Conservation (phyloP, 2,113 vertebrate genomes). For the Trachemys scripta region DNA sequence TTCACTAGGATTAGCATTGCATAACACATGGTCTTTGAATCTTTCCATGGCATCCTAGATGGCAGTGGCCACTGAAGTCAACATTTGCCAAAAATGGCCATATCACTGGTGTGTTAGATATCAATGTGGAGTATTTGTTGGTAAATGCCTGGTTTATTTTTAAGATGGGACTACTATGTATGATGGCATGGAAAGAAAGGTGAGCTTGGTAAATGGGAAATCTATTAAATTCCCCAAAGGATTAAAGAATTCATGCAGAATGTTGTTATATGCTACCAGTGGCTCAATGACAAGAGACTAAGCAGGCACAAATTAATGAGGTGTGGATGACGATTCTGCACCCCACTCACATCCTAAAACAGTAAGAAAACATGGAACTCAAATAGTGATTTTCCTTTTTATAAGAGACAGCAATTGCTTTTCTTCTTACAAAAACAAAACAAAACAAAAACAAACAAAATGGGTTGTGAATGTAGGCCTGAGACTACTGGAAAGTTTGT, state of each 20-base stretch:
- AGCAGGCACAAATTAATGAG: not conserved
- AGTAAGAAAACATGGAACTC: not conserved
- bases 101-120: not conserved
- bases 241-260: not conserved
- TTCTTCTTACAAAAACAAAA: not conserved
- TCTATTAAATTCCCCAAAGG: not conserved
- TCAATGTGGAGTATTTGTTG: not conserved
- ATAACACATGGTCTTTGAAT: not conserved
- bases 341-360: not conserved
- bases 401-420: not conserved
- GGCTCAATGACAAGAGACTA: not conserved
- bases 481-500: not conserved
- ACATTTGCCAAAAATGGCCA: not conserved
- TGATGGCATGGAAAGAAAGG: not conserved
- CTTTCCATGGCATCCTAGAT: not conserved
- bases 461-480: not conserved
- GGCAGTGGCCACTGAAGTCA: not conserved
- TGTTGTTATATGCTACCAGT: not conserved
- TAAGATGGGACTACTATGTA: not conserved
- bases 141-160: not conserved
- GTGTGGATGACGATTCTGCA: fast-evolving
- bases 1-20: not conserved
- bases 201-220: not conserved
- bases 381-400: not conserved
- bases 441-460: not conserved